Percentiles rank a stretch among this genome's conserved stretches.
Conservation (phyloP, 2,888 invertebrate species). For the Nomada fucata region DNA sequence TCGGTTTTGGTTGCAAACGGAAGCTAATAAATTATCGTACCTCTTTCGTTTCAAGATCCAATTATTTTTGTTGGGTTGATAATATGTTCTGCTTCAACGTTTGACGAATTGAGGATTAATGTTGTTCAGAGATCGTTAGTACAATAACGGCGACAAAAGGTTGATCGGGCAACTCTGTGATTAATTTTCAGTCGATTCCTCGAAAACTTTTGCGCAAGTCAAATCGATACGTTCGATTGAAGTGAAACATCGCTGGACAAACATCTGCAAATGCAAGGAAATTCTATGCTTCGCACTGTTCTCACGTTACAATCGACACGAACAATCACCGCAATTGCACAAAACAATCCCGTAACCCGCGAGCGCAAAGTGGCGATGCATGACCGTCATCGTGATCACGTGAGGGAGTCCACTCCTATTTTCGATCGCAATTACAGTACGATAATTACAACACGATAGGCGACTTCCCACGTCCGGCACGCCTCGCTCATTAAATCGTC, state of each 20-base stretch:
- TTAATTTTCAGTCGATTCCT: no score
- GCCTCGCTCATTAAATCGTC: slow-evolving; percentile 80
- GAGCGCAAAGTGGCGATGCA: slow-evolving; percentile 39
- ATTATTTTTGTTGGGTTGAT: no score
- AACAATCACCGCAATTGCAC: slow-evolving; percentile 7
- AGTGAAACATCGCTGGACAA: neutral
- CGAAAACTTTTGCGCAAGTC: no score
- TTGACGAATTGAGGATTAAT: no score
- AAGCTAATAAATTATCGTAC: neutral
- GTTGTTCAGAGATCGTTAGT: no score
- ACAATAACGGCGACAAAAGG: no score
- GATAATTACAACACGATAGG: slow-evolving; percentile 71
- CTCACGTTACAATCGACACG: slow-evolving; percentile 5
- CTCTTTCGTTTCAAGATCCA: neutral
- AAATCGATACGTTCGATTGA: neutral
- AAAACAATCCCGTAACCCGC: slow-evolving; percentile 14
- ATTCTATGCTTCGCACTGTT: neutral
- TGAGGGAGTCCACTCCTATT: slow-evolving; percentile 66
- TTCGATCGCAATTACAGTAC: slow-evolving; percentile 66
- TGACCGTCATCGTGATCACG: slow-evolving; percentile 48
- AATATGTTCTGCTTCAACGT: no score
- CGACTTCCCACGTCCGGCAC: slow-evolving; percentile 79
- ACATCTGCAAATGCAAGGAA: neutral
- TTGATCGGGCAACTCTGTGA: no score
- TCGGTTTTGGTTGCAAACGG: neutral